Evolutionary conservation across 2,113 vertebrate species (phyloP), one percentile per base, ranked within the genome.

Genomic region (Scolopax mira): DNA sequence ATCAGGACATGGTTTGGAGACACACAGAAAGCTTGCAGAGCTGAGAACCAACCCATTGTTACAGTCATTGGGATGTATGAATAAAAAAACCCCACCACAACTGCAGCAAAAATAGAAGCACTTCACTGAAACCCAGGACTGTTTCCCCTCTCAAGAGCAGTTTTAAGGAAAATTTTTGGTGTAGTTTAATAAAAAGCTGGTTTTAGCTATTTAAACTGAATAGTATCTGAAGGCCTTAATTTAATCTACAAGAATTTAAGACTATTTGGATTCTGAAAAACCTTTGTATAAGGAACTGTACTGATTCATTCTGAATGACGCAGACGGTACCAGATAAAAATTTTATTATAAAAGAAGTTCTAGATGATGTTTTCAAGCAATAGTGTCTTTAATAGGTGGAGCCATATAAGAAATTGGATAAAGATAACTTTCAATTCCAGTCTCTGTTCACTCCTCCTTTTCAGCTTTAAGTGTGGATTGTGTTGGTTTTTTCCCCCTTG

Each of bases 191-290:
- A 71, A 89, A 84, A 91, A 61, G 14, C 3, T 64, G 31, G 4
- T 41, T 89, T 92, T 71, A 69, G 27, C 18, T 52, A n/a, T 69
- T 89, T 75, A 75, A 87, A 82, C 23, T 44, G 25, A 88, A 73
- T n/a, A 39, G 31, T 66, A 37, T 78, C 57, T 90, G 72, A 74
- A 90, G 58, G 51, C 17, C 23, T 91, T 91, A 51, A 78, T 81
- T 72, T 86, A 14, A 52, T 84, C 79, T 92, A 37, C 15, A 87
- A 37, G 28, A 89, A 84, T 51, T 81, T 71, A 87, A 71, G 7
- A 64, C 49, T 41, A 55, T 57, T 81, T 75, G 88, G 71, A 51
- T 17, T 41, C 33, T 42, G 49, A 54, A 79, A 93, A 92, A 39
- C 16, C 13, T 85, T 69, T 58, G 13, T 57, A 16, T 11, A 81